Percentiles rank a stretch among this genome's conserved stretches.
phyloP scores from a whole-genome alignment of 2,888 invertebrate species.

The Heliconius charithonia region DNA sequence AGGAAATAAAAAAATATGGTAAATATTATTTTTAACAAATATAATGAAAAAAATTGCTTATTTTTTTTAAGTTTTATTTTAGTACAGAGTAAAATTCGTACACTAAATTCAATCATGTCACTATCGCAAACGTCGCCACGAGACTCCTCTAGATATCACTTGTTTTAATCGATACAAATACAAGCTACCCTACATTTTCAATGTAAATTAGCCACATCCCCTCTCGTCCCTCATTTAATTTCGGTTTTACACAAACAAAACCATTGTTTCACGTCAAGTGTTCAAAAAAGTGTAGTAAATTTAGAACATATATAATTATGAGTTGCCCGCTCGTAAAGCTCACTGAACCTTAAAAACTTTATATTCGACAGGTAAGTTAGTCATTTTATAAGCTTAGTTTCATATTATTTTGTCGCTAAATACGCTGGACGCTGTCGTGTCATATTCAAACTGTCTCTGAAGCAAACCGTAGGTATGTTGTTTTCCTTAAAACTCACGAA shows the following conservation, averaged over 20 bases:
- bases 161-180: slow-evolving; percentile 35
- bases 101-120: background rate
- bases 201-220: slow-evolving; percentile 42
- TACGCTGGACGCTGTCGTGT: background rate
- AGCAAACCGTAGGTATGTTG: too few species aligned
- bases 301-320: background rate
- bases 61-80: background rate
- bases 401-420: background rate
- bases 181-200: slow-evolving; percentile 34
- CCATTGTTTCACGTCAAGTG: slow-evolving; percentile 20
- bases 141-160: slow-evolving; percentile 14
- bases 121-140: slow-evolving; percentile 3
- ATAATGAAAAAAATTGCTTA: background rate
- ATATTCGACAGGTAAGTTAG: background rate
- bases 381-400: background rate
- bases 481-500: too few species aligned
- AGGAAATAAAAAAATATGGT: background rate
- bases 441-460: background rate
- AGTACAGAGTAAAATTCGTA: background rate
- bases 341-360: background rate
- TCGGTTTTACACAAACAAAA: slow-evolving; percentile 36
- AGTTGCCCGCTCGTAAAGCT: slow-evolving; percentile 9
- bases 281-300: background rate
- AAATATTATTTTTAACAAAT: background rate
- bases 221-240: slow-evolving; percentile 33